A percentile compares a stretch with the other conserved stretches of the same genome.
These are phyloP conservation scores for Saccostrea glomerata DNA, from an alignment of 1,140 invertebrate species.

Conservation along the genomic window DNA sequence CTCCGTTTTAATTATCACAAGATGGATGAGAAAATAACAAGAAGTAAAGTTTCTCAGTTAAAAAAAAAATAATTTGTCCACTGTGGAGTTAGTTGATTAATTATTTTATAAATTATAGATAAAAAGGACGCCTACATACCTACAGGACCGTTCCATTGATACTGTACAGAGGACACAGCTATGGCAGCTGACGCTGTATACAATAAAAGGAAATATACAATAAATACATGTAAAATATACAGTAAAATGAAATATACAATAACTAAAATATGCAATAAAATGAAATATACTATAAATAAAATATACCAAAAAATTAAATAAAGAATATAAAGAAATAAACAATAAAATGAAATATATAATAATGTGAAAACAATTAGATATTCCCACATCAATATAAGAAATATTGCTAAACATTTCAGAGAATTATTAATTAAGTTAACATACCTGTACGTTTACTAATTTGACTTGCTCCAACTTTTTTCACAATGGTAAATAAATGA, in stretches of 20 bases:
- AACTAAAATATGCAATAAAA: no score
- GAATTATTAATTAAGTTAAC: no score
- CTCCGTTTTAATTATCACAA: no score
- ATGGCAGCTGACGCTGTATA: slow-evolving; percentile 90
- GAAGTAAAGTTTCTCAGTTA: background rate
- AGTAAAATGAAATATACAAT: slow-evolving; percentile 6
- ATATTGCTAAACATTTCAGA: no score
- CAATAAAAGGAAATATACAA: slow-evolving; percentile 47
- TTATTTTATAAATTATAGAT: background rate
- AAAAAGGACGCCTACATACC: slow-evolving; percentile 79
- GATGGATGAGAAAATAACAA: background rate
- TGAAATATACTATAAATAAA: no score
- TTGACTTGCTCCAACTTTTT: no score
- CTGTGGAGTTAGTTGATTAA: no score
- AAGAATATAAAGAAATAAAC: no score
- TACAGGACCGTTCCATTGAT: slow-evolving; percentile 95
- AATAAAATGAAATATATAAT: slow-evolving; percentile 45
- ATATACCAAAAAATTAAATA: no score
- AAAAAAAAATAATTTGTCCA: background rate
- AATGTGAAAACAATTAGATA: background rate
- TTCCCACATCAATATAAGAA: no score
- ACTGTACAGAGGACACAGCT: slow-evolving; percentile 91
- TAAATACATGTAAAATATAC: background rate
- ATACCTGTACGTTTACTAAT: no score
- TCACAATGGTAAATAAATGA: no score